Percentiles rank a stretch among this genome's conserved stretches.
These are phyloP conservation scores for Noctua janthe DNA, from an alignment of 2,888 invertebrate species.

Conservation along the genomic window DNA sequence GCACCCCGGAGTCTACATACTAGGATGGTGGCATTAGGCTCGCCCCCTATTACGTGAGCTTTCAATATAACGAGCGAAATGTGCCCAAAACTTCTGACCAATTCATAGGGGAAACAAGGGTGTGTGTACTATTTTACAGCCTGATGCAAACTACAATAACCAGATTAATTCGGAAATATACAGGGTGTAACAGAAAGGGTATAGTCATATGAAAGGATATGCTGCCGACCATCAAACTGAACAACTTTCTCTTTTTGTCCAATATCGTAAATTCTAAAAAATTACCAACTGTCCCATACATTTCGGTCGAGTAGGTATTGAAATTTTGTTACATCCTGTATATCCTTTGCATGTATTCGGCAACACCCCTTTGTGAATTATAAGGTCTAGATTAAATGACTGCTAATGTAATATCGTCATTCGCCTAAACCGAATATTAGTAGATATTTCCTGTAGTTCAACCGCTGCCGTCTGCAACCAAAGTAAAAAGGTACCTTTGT, in stretches of 20 bases:
- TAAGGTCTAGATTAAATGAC: neutral
- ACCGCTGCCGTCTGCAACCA: neutral
- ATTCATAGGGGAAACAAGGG: neutral
- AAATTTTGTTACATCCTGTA: no score
- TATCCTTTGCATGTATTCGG: neutral
- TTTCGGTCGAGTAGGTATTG: no score
- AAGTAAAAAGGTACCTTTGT: constrained; percentile 31
- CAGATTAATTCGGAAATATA: neutral
- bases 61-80: neutral
- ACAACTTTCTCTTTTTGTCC: no score
- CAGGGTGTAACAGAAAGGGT: no score
- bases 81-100: neutral
- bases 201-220: no score
- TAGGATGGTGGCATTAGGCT: no score
- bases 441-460: neutral
- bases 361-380: neutral
- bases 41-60: neutral
- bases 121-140: neutral
- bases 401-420: neutral
- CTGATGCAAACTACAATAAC: neutral
- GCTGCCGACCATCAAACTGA: no score
- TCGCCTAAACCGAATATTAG: neutral
- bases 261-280: no score
- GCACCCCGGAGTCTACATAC: no score
- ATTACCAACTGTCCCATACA: no score